These are phyloP conservation scores for Cryptophagus acutangulus DNA, from an alignment of 2,888 invertebrate species.

Conservation along the genomic window DNA sequence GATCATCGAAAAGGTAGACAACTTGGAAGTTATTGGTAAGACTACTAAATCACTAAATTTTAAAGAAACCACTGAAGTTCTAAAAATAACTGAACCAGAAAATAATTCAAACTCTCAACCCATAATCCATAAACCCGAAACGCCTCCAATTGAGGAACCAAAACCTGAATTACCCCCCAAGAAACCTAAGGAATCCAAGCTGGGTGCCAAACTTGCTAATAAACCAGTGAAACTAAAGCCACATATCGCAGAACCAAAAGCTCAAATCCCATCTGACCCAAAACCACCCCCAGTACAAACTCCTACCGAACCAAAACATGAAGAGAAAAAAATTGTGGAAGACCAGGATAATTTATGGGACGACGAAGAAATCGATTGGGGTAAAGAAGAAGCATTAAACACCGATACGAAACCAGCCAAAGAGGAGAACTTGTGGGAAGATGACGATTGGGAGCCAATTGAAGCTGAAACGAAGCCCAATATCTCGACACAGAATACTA, in stretches of 20 bases:
- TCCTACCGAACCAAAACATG: background rate
- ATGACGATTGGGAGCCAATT: slow-evolving; percentile 53
- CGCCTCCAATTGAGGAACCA: background rate
- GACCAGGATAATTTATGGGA: slow-evolving; percentile 47
- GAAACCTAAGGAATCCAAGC: background rate
- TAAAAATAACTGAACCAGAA: no score
- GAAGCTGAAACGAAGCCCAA: slow-evolving; percentile 37
- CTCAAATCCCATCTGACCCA: background rate
- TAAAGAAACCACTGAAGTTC: no score
- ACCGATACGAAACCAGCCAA: slow-evolving; percentile 9
- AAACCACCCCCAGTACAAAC: background rate
- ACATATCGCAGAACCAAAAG: background rate
- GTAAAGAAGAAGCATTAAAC: slow-evolving; percentile 20
- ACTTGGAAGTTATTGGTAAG: no score
- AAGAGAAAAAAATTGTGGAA: slow-evolving; percentile 5
- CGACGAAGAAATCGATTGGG: slow-evolving; percentile 35
- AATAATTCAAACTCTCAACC: background rate
- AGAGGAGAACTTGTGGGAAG: slow-evolving; percentile 25
- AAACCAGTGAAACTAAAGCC: background rate
- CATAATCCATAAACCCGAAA: no score
- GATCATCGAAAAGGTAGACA: no score
- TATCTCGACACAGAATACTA: background rate
- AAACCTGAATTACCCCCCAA: background rate
- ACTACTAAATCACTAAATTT: no score
- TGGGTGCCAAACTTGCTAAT: background rate